Evolutionary conservation across 2,888 invertebrate species (phyloP), one percentile per base, ranked within the genome.

Genomic region (Drosophila suboccidentalis): DNA sequence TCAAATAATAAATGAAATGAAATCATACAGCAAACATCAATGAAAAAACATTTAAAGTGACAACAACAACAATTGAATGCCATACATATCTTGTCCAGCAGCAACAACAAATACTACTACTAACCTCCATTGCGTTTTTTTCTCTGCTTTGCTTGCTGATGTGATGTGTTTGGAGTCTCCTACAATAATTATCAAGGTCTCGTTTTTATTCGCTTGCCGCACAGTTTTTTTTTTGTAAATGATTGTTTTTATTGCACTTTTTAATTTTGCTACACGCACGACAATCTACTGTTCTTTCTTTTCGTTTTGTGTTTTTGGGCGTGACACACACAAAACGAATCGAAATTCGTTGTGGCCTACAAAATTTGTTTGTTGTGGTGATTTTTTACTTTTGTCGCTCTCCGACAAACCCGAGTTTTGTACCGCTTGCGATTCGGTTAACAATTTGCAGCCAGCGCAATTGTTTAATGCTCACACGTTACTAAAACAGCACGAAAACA

Each of bases 11-110:
- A 75, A 72, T 75, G 57, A 75, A 82, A 88, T 84, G 78, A 84
- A 89, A 87, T 84, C 89, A 84, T 84, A 80, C 89, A 38, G 32
- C 72, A 71, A 75, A 71, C 75, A 78, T 86, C 81, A 87, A 89
- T 87, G 76, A 83, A 70, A 82, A 75, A 63, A 44, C 64, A 67
- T 72, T 78, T 51, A 43, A 62, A 57, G 49, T 46, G 43, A 11
- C 61, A 57, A 39, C 47, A 43, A 70, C 63, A 46, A 53, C 44
- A 19, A 55, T 10, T 39, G 39, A 50, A 19, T 50, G 44, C 50
- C 63, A 65, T 58, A 61, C 34, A 53, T 34, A 62, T 62, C 54
- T 54, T 57, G 53, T 50, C 49, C 53, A 66, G 55, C 54, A 63
- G 46, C 62, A 61, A 63, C 47, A 75, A 58, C 38, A 70, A 55